phyloP scores from a whole-genome alignment of 2,113 vertebrate genomes.

The Salvelinus namaycush region DNA sequence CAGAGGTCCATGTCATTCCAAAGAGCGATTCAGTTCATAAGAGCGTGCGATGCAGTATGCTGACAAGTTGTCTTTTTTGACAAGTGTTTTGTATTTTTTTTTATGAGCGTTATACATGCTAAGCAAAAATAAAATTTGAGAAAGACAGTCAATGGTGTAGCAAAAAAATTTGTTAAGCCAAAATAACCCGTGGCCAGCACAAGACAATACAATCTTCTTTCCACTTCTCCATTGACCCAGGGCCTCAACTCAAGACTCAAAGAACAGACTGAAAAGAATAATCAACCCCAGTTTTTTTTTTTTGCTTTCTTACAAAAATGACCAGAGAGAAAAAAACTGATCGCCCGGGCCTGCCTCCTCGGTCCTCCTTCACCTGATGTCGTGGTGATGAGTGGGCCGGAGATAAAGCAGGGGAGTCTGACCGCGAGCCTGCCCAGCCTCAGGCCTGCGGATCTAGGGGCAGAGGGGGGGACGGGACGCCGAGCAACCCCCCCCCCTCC shows the following conservation, averaged over 20 bases:
- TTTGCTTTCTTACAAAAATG: slow-evolving; percentile 46
- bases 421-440: slow-evolving; percentile 29
- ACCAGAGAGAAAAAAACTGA: slow-evolving; percentile 34
- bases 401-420: slow-evolving; percentile 38
- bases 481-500: slow-evolving; percentile 12
- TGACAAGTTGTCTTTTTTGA: slow-evolving; percentile 2
- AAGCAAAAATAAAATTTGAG: background rate
- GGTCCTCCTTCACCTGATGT: slow-evolving; percentile 48
- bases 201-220: slow-evolving; percentile 17
- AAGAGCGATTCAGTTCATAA: slow-evolving; percentile 30
- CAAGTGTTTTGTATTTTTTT: slow-evolving; percentile 37
- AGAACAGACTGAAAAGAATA: slow-evolving; percentile 46
- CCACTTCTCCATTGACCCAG: slow-evolving; percentile 24
- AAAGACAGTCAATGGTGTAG: slow-evolving; percentile 8
- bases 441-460: slow-evolving; percentile 27
- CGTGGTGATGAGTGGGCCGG: slow-evolving; percentile 39
- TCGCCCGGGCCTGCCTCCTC: slow-evolving; percentile 20
- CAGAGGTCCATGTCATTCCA: slow-evolving; percentile 24
- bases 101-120: slow-evolving; percentile 21
- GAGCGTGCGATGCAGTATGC: slow-evolving; percentile 33
- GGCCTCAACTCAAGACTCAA: slow-evolving; percentile 36
- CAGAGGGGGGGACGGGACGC: slow-evolving; percentile 27
- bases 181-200: slow-evolving; percentile 20
- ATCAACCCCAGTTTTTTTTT: slow-evolving; percentile 42
- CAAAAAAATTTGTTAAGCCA: slow-evolving; percentile 36